Conservation (phyloP, 2,888 invertebrate genomes). For the Crioceris asparagi region DNA sequence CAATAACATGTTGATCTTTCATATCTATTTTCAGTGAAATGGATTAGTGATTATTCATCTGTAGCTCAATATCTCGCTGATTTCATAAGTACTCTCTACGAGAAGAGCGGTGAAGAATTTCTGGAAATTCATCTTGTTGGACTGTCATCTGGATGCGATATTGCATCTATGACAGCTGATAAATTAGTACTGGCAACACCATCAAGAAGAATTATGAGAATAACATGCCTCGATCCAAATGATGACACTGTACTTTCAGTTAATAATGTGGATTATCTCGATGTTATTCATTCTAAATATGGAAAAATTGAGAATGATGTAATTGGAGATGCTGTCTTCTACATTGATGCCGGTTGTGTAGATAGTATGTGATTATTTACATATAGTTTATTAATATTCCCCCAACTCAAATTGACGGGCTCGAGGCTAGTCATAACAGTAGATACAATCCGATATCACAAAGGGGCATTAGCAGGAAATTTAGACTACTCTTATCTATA, state of each 20-base stretch:
- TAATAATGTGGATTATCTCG: constrained; percentile 19
- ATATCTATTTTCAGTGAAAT: constrained; percentile 6
- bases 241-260: too few relatives aligned
- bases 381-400: too few relatives aligned
- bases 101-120: constrained; percentile 17
- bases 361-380: too few relatives aligned
- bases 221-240: constrained; percentile 18
- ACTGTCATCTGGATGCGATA: constrained; percentile 11
- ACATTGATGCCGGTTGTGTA: constrained; percentile 12
- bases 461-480: too few relatives aligned
- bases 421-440: too few relatives aligned
- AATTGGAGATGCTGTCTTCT: constrained; percentile 18
- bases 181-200: too few relatives aligned
- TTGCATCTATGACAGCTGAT: constrained; percentile 11
- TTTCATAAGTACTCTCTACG: constrained; percentile 15
- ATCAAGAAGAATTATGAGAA: constrained; percentile 18
- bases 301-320: constrained; percentile 3
- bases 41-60: constrained; percentile 6
- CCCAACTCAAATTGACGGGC: too few relatives aligned
- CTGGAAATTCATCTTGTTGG: constrained; percentile 21
- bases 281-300: constrained; percentile 16
- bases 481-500: too few relatives aligned
- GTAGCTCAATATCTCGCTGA: constrained; percentile 13
- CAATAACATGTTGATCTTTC: too few relatives aligned
- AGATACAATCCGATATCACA: too few relatives aligned